phyloP scores from a whole-genome alignment of 35 echinoderm and acorn worm species.

The Heliocidaris tuberculata region DNA sequence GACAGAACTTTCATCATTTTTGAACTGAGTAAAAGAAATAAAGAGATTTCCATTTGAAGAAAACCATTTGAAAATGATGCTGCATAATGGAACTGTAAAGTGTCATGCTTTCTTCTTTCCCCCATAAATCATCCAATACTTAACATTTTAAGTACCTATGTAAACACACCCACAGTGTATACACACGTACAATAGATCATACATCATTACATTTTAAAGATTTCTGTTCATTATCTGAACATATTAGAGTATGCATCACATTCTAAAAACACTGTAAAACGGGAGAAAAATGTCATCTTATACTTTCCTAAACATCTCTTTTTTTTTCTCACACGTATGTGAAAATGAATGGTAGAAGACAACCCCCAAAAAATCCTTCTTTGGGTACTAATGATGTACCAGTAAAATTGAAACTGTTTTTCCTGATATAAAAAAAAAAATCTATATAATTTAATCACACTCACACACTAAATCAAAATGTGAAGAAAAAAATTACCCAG shows the following conservation, averaged over 20 bases:
- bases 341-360: background rate
- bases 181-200: background rate
- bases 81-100: too few relatives aligned
- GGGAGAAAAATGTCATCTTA: too few relatives aligned
- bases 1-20: background rate
- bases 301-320: too few relatives aligned
- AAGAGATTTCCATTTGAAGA: background rate
- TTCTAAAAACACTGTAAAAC: background rate
- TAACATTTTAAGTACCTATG: background rate
- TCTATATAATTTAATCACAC: slow-evolving; percentile 14
- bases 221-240: background rate
- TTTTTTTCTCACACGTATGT: background rate
- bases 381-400: background rate
- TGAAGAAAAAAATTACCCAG: slow-evolving; percentile 17
- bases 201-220: background rate
- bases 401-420: slow-evolving; percentile 7
- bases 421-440: background rate
- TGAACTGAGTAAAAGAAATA: background rate
- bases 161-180: background rate
- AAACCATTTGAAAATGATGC: too few relatives aligned
- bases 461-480: background rate
- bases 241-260: too few relatives aligned
- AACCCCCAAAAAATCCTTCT: background rate
- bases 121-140: background rate
- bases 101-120: too few relatives aligned